Evolutionary conservation across 2,113 vertebrate genomes (phyloP), one percentile per base, ranked within the genome.

Genomic region (Lophura nycthemera): DNA sequence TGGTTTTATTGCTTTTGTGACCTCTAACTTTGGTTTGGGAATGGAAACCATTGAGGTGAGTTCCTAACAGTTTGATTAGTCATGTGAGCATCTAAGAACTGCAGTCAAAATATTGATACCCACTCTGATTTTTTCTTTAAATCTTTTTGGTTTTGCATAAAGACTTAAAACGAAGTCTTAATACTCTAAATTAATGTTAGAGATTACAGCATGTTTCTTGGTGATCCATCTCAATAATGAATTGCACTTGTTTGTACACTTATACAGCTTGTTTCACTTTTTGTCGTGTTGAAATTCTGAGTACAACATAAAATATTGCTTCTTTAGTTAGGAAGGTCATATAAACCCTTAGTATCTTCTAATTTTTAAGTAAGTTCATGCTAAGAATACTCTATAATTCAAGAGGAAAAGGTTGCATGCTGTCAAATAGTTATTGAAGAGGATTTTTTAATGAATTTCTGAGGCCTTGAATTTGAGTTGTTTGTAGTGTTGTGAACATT

Each of bases 161-260:
- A 16, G 9, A 9, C n/a, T 69, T 54, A 16, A 32, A 6, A 20
- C 59, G 20, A 8, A 6, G 1, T 69, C 2, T 10, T 42, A 73
- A 83, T 22, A 59, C 6, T 11, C 38, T 38, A 38, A 38, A 38
- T 38, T 38, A 38, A 38, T 38, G 20, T 78, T 79, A 40, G 45
- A 61, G 45, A 79, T 79, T 47, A 4, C 8, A 45, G 7, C 0
- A 0, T 42, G 10, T 69, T 74, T 71, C 38, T 79, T 66, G 15
- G 50, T 83, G 81, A 71, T 36, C n/a, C 13, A 13, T 50, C 57
- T 63, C 42, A 56, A 3, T 54, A 66, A 76, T 42, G 81, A 36
- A 57, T 87, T 75, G 67, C 32, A 50, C 20, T 76, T 65, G 24
- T 56, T 56, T 56, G 16, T 56, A 32, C 34, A 79, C 8, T 79